Conservation (phyloP, 2,113 vertebrate species). For the Desmodus rotundus region DNA sequence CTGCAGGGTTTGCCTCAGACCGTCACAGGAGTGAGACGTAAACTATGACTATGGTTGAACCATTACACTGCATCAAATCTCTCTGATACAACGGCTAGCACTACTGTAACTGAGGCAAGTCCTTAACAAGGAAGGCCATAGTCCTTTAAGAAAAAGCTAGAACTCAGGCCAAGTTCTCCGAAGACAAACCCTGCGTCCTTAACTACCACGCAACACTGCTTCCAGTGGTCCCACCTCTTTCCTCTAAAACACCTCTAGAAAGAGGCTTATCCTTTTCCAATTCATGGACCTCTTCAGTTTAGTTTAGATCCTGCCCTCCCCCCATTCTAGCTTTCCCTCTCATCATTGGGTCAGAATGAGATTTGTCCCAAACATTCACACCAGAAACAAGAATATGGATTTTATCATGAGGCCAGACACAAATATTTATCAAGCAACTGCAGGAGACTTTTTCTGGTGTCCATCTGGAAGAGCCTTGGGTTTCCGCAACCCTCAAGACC, state of each 20-base stretch:
- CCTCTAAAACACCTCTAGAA: not conserved
- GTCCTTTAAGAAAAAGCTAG: not conserved
- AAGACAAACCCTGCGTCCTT: not conserved
- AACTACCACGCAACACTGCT: not conserved
- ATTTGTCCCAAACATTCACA: not conserved
- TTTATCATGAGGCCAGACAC: not conserved
- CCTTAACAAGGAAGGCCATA: not conserved
- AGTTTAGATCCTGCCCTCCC: not conserved
- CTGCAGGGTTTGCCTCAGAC: not conserved
- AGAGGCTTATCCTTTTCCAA: not conserved
- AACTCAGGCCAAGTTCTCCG: not conserved
- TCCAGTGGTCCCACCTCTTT: not conserved
- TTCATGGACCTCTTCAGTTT: not conserved
- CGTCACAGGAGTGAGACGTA: not conserved
- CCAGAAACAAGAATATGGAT: not conserved
- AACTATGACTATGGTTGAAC: not conserved
- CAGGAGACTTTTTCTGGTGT: not conserved
- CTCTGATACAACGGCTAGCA: not conserved
- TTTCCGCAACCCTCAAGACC: not conserved
- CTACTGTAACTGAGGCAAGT: not conserved
- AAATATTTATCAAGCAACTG: not conserved
- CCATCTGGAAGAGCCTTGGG: not conserved
- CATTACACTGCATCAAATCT: not conserved
- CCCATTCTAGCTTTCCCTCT: not conserved
- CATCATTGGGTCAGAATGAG: not conserved